Evolutionary conservation across 1,140 invertebrate genomes (phyloP).

Genomic region (Coboldia fuscipes): DNA sequence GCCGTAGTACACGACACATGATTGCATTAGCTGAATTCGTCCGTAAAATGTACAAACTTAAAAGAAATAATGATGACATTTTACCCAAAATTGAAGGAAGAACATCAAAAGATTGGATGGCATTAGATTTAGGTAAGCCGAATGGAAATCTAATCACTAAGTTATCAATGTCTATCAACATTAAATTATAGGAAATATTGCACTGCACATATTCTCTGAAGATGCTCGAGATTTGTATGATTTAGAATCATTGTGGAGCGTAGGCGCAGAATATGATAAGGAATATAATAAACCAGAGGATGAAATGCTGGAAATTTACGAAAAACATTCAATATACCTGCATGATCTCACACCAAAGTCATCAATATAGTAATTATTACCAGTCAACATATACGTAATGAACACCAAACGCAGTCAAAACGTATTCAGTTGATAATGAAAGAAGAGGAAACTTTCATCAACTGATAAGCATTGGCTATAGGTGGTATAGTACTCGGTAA

Average conservation of each 20-base stretch:
- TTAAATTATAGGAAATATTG: conserved; percentile 56
- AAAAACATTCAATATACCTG: neutral
- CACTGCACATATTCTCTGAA: conserved; percentile 65
- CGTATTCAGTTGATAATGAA: too few relatives aligned
- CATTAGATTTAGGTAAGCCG: conserved; percentile 67
- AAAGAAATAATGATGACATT: conserved; percentile 35
- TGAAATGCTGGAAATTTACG: conserved; percentile 3
- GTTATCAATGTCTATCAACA: neutral
- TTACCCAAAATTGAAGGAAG: conserved; percentile 59
- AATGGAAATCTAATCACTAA: conserved; percentile 2
- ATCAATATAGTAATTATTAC: too few relatives aligned
- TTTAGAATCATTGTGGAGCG: conserved; percentile 75
- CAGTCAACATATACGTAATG: too few relatives aligned
- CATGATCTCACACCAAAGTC: neutral
- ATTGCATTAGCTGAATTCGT: conserved; percentile 53
- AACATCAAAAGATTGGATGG: conserved; percentile 59
- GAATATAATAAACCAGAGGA: conserved; percentile 33
- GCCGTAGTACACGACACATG: conserved; percentile 50
- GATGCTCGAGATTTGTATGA: conserved; percentile 53
- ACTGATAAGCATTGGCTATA: too few relatives aligned
- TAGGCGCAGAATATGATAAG: conserved; percentile 61
- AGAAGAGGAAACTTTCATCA: too few relatives aligned
- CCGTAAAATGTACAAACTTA: conserved; percentile 56
- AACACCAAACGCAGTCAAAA: too few relatives aligned
- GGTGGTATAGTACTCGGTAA: too few relatives aligned